A percentile compares a stretch with the other conserved stretches of the same genome.
These are phyloP conservation scores for Eudemis profundana DNA, from an alignment of 2,888 invertebrate species.

Conservation along the genomic window DNA sequence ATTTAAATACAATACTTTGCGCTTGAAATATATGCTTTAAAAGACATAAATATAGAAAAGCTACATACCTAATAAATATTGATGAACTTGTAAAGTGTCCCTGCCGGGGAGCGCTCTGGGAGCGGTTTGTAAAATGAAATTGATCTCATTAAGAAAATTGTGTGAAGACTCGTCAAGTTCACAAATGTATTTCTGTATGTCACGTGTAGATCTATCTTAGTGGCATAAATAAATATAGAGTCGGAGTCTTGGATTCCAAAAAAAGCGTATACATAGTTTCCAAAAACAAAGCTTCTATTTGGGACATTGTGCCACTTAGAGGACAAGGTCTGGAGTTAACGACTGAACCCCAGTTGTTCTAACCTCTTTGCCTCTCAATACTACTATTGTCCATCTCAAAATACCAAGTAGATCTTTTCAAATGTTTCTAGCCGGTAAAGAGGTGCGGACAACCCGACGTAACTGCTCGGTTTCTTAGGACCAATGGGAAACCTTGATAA, in stretches of 20 bases:
- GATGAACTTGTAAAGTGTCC: slow-evolving; percentile 59
- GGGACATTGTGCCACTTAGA: too few species aligned
- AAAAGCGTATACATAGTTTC: too few species aligned
- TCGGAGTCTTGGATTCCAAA: not conserved
- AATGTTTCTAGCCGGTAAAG: too few species aligned
- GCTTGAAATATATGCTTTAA: slow-evolving; percentile 54
- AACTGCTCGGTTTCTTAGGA: too few species aligned
- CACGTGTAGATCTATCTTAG: slow-evolving; percentile 5
- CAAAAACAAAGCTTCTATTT: too few species aligned
- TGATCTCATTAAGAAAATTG: slow-evolving; percentile 67
- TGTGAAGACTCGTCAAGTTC: slow-evolving; percentile 51
- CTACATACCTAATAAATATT: slow-evolving; percentile 50
- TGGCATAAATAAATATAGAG: not conserved
- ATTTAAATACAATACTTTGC: slow-evolving; percentile 37
- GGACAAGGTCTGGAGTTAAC: too few species aligned
- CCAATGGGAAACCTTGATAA: too few species aligned
- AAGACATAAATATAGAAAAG: slow-evolving; percentile 56
- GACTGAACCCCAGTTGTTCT: too few species aligned
- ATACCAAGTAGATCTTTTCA: too few species aligned
- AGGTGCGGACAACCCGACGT: too few species aligned
- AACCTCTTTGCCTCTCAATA: too few species aligned
- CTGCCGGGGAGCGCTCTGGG: slow-evolving; percentile 62
- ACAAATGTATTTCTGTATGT: slow-evolving; percentile 56
- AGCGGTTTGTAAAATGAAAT: slow-evolving; percentile 63
- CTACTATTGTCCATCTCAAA: too few species aligned